Percentiles rank a stretch among this genome's conserved stretches.
These are phyloP conservation scores for Pollenia labialis DNA, from an alignment of 2,888 invertebrate genomes.

Conservation along the genomic window DNA sequence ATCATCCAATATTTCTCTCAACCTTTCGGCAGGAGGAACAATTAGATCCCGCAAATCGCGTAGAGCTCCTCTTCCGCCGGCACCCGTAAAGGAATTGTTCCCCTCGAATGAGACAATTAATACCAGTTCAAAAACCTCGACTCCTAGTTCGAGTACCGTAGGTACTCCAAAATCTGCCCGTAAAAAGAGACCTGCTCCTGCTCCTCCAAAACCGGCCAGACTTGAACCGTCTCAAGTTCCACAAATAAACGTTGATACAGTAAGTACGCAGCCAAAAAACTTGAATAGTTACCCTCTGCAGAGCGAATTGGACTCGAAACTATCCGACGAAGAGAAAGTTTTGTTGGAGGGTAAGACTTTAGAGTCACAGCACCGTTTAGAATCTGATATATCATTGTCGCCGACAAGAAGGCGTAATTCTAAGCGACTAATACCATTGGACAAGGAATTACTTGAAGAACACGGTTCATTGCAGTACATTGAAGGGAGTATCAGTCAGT, in stretches of 20 bases:
- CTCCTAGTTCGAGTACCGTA: constrained; percentile 78
- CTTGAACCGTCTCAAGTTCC: constrained; percentile 68
- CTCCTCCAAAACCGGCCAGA: constrained; percentile 79
- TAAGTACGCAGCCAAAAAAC: constrained; percentile 77
- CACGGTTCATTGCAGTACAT: constrained; percentile 48
- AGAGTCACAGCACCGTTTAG: constrained; percentile 52
- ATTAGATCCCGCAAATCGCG: constrained; percentile 78
- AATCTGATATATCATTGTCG: constrained; percentile 50
- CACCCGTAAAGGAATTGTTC: constrained; percentile 77
- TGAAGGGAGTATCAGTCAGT: constrained; percentile 62
- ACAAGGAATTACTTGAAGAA: constrained; percentile 77
- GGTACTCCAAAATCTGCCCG: constrained; percentile 84
- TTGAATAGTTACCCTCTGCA: constrained; percentile 80
- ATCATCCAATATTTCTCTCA: constrained; percentile 79
- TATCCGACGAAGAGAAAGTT: constrained; percentile 81
- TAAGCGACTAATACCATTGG: constrained; percentile 78
- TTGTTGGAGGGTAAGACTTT: constrained; percentile 79
- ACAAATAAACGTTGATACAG: constrained; percentile 66
- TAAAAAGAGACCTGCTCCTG: constrained; percentile 88
- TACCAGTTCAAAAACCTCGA: constrained; percentile 76
- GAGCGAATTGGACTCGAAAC: constrained; percentile 79
- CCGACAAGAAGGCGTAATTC: constrained; percentile 70
- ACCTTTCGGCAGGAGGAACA: constrained; percentile 78
- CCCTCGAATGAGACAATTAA: constrained; percentile 73
- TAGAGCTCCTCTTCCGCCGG: constrained; percentile 80